Evolutionary conservation across 2,113 vertebrate species (phyloP).

Genomic region (Takifugu flavidus): DNA sequence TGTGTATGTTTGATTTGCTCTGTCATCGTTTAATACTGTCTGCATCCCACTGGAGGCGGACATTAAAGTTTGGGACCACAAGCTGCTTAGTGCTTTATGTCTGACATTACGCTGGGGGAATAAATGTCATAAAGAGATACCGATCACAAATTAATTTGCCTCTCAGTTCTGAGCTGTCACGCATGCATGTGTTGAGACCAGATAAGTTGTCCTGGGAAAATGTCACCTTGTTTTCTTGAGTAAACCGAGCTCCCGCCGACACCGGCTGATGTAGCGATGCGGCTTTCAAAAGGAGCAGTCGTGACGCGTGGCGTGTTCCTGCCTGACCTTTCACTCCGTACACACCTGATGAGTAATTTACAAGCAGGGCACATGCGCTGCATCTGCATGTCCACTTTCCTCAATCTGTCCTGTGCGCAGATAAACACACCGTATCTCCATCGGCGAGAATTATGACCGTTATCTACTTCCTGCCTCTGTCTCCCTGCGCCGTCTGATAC

Average conservation of each 20-base stretch:
- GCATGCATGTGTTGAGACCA: constrained; percentile 33
- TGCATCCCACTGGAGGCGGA: constrained; percentile 17
- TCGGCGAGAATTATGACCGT: constrained; percentile 24
- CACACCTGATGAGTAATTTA: constrained; percentile 13
- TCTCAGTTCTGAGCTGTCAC: constrained; percentile 42
- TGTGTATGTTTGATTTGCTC: background rate
- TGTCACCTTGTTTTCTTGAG: constrained; percentile 41
- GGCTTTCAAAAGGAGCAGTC: constrained; percentile 7
- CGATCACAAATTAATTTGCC: constrained; percentile 66
- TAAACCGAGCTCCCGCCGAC: constrained; percentile 37
- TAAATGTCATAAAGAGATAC: constrained; percentile 65
- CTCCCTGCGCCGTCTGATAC: constrained; percentile 20
- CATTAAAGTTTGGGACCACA: constrained; percentile 31
- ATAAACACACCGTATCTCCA: constrained; percentile 15
- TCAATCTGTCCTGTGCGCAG: background rate
- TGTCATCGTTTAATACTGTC: background rate
- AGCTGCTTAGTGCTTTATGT: constrained; percentile 33
- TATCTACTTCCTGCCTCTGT: constrained; percentile 28
- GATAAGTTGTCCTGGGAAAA: constrained; percentile 61
- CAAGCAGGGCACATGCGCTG: background rate
- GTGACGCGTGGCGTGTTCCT: constrained; percentile 6
- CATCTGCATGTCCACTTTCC: background rate
- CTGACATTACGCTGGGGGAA: constrained; percentile 43
- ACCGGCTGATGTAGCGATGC: constrained; percentile 17
- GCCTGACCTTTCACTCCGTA: constrained; percentile 4